Conservation (phyloP, 2,888 invertebrate species). For the Lamproptera curius region DNA sequence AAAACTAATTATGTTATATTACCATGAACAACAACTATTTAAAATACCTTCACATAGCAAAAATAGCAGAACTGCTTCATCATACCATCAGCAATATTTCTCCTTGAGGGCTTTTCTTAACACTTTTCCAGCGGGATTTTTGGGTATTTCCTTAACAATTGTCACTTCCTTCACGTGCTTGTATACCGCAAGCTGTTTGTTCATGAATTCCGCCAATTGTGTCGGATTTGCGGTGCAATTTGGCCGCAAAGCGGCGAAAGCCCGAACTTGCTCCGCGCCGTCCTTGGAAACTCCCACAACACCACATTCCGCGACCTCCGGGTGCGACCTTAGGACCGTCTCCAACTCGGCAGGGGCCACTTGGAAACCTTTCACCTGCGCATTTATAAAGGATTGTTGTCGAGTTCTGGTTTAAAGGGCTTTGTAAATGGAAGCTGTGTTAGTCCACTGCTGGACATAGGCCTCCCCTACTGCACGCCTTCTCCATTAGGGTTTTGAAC, state of each 20-base stretch:
- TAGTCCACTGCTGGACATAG: too few species aligned
- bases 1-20: too few species aligned
- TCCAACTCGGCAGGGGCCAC: conserved; percentile 95
- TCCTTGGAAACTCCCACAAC: conserved; percentile 89
- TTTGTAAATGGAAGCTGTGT: too few species aligned
- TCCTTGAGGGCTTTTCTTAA: conserved; percentile 80
- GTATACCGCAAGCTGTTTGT: conserved; percentile 83
- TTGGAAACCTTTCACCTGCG: conserved; percentile 83
- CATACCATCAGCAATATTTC: conserved; percentile 51
- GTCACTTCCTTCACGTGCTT: conserved; percentile 84
- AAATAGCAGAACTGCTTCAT: too few species aligned
- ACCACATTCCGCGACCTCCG: conserved; percentile 87
- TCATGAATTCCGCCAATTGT: conserved; percentile 81
- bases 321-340: conserved; percentile 83
- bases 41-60: too few species aligned
- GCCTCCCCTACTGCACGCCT: too few species aligned
- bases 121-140: conserved; percentile 88
- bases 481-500: too few species aligned
- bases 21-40: too few species aligned
- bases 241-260: conserved; percentile 80
- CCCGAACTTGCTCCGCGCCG: conserved; percentile 88
- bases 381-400: too few species aligned
- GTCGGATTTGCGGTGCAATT: conserved; percentile 61
- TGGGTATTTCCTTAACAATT: conserved; percentile 84
- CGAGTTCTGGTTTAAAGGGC: too few species aligned